A percentile compares a stretch with the other conserved stretches of the same genome.
phyloP scores from a whole-genome alignment of 2,888 invertebrate genomes.

The Lasioglossum calceatum region DNA sequence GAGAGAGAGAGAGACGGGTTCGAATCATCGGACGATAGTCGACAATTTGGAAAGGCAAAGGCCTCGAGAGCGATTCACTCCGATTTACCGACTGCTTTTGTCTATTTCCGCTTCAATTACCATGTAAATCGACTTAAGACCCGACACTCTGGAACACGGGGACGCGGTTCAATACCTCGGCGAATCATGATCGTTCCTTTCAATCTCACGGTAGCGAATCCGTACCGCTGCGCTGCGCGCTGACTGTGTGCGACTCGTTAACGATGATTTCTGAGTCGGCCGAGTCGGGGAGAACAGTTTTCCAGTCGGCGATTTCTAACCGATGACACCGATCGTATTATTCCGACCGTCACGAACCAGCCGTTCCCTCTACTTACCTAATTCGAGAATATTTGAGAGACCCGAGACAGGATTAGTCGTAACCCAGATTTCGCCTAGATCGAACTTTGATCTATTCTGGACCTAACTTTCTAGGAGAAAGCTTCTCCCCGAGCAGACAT shows the following conservation, averaged over 20 bases:
- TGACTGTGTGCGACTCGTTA: slow-evolving; percentile 35
- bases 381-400: slow-evolving; percentile 7
- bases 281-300: slow-evolving; percentile 39
- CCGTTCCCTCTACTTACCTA: not conserved
- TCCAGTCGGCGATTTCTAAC: slow-evolving; percentile 58
- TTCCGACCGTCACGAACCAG: slow-evolving; percentile 26
- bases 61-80: slow-evolving; percentile 48
- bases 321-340: slow-evolving; percentile 51
- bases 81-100: slow-evolving; percentile 54
- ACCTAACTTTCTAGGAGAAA: not conserved
- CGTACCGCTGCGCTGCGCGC: slow-evolving; percentile 16
- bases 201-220: slow-evolving; percentile 35
- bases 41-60: slow-evolving; percentile 37
- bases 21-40: slow-evolving; percentile 47
- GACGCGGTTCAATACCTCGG: slow-evolving; percentile 35
- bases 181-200: slow-evolving; percentile 37
- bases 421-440: slow-evolving; percentile 3
- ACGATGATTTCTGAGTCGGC: slow-evolving; percentile 40
- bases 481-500: not conserved
- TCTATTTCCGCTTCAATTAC: slow-evolving; percentile 63
- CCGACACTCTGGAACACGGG: slow-evolving; percentile 41
- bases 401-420: slow-evolving; percentile 4
- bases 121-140: slow-evolving; percentile 67
- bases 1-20: not conserved
- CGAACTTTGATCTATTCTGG: slow-evolving; percentile 4